Conservation (phyloP, 2,797 vertebrate genomes). For the Benthosema pterotum region DNA sequence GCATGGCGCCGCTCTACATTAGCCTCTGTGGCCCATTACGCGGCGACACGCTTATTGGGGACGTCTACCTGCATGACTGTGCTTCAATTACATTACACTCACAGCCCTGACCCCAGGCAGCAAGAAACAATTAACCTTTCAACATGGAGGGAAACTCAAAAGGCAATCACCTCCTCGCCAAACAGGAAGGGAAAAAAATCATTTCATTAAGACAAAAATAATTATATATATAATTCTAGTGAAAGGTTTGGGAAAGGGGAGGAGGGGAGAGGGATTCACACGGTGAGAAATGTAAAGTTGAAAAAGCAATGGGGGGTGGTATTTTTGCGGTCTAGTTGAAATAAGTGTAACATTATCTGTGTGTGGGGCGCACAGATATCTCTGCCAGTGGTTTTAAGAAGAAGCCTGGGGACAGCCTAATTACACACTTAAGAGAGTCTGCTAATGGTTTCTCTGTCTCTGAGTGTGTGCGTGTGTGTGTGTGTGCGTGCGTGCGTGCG, state of each 20-base stretch:
- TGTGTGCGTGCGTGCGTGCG: constrained; percentile 32
- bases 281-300: constrained; percentile 26
- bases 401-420: constrained; percentile 71
- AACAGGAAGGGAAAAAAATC: constrained; percentile 35
- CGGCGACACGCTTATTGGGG: constrained; percentile 27
- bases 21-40: constrained; percentile 61
- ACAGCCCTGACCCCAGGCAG: constrained; percentile 16
- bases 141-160: constrained; percentile 20
- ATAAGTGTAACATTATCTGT: constrained; percentile 42
- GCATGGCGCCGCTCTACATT: constrained; percentile 32
- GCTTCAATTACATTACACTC: constrained; percentile 43
- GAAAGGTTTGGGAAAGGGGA: constrained; percentile 21
- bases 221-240: constrained; percentile 38
- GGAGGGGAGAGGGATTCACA: too few species aligned
- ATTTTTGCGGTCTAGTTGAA: constrained; percentile 53
- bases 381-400: constrained; percentile 66
- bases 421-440: constrained; percentile 76
- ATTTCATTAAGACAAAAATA: constrained; percentile 56
- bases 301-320: constrained; percentile 39
- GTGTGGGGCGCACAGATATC: constrained; percentile 52
- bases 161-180: constrained; percentile 38
- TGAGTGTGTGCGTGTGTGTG: constrained; percentile 35
- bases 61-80: constrained; percentile 44
- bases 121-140: constrained; percentile 67
- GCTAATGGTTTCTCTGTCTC: constrained; percentile 56